Base-by-base conservation (phyloP, 1,140 invertebrate genomes). In the Leptinotarsa undecemlineata region DNA sequence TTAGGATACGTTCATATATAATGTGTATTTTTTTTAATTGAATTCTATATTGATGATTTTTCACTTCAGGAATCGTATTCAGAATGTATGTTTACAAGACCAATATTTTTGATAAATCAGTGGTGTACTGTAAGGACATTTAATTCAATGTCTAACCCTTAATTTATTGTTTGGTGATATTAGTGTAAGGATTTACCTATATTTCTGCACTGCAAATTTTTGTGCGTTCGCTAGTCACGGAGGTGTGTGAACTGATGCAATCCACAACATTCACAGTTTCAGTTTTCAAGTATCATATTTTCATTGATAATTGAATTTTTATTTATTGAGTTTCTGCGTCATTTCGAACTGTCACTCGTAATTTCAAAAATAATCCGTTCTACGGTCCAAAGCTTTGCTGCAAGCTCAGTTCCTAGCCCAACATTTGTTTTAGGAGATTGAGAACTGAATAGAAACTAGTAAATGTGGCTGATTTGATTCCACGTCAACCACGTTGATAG, bases 101-200 rank as follows among this genome's bases (percentile, higher is more conserved):
- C 63, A 64, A 23, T 20, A 11, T 21, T 67, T 67, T 26, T 19
- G 23, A 15, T 26, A 15, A 67, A 42, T 23, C 64, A 67, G 21
- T 42, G 23, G 64, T 67, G 64, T 15, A 67, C 23, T 23, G 17
- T 33, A 42, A 67, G 64, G 64, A 67, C 33, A 67, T 15, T 17
- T 21, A 67, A 23, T 26, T 42, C 26, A 33, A n/a, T 67, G 23
- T 33, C 20, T 33, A 23, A 67, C 23, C 15, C 23, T 67, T 33
- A 21, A 42, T 23, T 67, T 33, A 67, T 23, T 67, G 23, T 67
- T 67, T 67, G 64, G 64, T 67, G 64, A 67, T 67, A 67, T 67
- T 67, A 67, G 64, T 33, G 17, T 67, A 67, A 67, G 64, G 23
- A 64, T 21, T 67, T 67, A 23, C 64, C 17, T 67, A 67, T 42